Evolutionary conservation across 2,888 invertebrate genomes (phyloP), one percentile per base, ranked within the genome.

Genomic region (Pharmacophagus antenor): DNA sequence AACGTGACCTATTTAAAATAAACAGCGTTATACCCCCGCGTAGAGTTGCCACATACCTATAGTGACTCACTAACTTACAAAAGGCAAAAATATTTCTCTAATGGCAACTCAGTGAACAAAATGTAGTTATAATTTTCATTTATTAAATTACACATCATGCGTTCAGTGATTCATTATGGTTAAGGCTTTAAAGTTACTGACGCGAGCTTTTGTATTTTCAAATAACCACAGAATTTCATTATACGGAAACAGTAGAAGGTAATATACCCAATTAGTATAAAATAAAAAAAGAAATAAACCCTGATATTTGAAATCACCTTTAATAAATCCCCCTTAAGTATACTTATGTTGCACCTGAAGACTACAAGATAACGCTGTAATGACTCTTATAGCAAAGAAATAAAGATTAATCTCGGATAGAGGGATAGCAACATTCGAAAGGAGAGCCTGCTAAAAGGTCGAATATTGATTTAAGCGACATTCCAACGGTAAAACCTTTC

Each of bases 231-330:
- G 12, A n/a, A 18, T 64, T 67, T 64, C 60, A 64, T 66, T 65
- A 68, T 61, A 65, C 66, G 68, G 67, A 69, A 70, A 63, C 56
- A 56, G 48, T 50, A 37, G 50, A 58, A 60, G 64, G 62, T 44
- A 57, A 62, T 58, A 62, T 61, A 63, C 53, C 57, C 65, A 64
- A 68, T 70, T 65, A 67, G 20, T 61, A 56, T 55, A 52, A 66
- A 67, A 67, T 61, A 58, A 61, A 61, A 52, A n/a, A n/a, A n/a
- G n/a, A n/a, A n/a, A n/a, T n/a, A n/a, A 68, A 67, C 82, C 83
- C 82, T 85, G 84, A 81, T 76, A 79, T 85, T 83, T 82, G 56
- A 42, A 60, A 59, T 61, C 51, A 27, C 61, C 51, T 57, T 62
- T 51, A 27, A 49, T 67, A 67, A 66, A 65, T 64, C 58, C 56